A percentile compares a stretch with the other conserved stretches of the same genome.
Conservation (phyloP, 2,113 vertebrate genomes). For the Bagarius yarrelli region DNA sequence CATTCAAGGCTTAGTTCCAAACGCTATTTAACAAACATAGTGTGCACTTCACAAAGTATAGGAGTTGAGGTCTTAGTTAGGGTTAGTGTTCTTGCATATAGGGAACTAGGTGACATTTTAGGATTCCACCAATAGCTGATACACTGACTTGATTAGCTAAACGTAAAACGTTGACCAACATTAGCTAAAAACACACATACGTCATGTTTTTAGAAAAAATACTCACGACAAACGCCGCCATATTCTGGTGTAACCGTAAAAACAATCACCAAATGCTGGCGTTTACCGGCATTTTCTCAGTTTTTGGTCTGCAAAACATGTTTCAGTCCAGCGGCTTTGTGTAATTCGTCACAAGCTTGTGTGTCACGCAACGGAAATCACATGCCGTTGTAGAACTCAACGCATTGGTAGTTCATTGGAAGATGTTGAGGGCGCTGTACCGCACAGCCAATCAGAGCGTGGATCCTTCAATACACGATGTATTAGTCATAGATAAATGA, state of each 20-base stretch:
- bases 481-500: not conserved
- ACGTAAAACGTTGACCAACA: not conserved
- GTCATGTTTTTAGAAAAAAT: not conserved
- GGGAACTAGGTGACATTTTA: not conserved
- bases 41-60: not conserved
- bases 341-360: constrained; percentile 54
- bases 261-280: not conserved
- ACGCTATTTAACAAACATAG: not conserved
- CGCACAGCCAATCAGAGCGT: not conserved
- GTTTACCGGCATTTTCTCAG: not conserved
- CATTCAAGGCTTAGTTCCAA: not conserved
- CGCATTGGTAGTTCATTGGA: not conserved
- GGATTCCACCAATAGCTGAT: not conserved
- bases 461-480: not conserved
- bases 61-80: no score
- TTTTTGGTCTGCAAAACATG: constrained; percentile 33
- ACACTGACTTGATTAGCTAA: not conserved
- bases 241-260: not conserved
- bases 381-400: constrained; percentile 2
- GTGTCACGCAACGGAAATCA: constrained; percentile 8
- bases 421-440: not conserved
- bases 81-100: not conserved
- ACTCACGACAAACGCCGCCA: constrained; percentile 59
- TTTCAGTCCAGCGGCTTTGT: constrained; percentile 27
- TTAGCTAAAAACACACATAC: not conserved